Evolutionary conservation across 2,888 invertebrate species (phyloP).

Genomic region (Malacosoma neustria): DNA sequence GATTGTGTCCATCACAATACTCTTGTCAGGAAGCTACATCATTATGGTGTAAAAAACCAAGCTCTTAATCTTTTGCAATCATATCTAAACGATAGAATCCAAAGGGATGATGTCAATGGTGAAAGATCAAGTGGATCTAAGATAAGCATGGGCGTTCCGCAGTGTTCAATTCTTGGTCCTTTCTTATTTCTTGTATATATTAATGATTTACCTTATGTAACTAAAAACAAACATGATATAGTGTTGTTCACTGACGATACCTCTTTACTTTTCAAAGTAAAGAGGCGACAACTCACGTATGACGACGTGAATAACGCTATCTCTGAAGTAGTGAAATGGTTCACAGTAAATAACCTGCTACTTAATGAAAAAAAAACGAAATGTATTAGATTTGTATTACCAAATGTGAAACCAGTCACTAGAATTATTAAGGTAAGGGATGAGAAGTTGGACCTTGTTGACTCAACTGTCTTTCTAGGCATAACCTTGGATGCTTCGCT

Average conservation of each 20-base stretch:
- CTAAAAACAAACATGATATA: background rate
- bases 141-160: background rate
- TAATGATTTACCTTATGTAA: background rate
- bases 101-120: slow-evolving; percentile 1
- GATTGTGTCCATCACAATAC: slow-evolving; percentile 3
- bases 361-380: background rate
- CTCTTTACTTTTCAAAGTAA: background rate
- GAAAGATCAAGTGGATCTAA: background rate
- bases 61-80: slow-evolving; percentile 1
- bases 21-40: slow-evolving; percentile 2
- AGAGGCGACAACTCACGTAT: background rate
- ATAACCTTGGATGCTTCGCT: background rate
- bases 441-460: background rate
- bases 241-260: slow-evolving; percentile 3
- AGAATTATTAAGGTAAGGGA: background rate
- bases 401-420: no score
- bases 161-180: slow-evolving; percentile 1
- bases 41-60: background rate
- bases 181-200: background rate
- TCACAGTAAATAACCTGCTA: background rate
- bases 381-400: background rate
- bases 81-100: background rate
- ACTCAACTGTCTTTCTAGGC: background rate
- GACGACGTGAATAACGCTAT: background rate
- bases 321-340: background rate